Evolutionary conservation across 23 tunicate genomes (phyloP).

Genomic region (Styela clava): DNA sequence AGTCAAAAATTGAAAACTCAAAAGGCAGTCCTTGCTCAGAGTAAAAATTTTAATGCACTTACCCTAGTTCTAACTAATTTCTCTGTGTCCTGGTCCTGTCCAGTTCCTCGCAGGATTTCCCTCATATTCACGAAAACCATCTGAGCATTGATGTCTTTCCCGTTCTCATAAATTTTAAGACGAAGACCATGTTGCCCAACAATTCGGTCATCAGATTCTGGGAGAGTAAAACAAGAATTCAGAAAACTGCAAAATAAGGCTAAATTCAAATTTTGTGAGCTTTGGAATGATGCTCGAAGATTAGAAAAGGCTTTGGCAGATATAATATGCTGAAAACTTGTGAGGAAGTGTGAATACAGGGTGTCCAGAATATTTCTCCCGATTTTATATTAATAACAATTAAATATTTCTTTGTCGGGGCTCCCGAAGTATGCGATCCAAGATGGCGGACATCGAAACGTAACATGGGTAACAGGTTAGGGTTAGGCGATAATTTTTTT

Average conservation of each 20-base stretch:
- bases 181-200: constrained; percentile 64
- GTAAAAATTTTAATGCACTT: constrained; percentile 9
- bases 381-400: too few relatives aligned
- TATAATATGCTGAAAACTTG: not conserved
- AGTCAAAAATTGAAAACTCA: too few relatives aligned
- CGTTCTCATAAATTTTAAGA: constrained; percentile 59
- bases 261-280: not conserved
- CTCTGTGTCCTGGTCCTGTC: constrained; percentile 27
- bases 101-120: constrained; percentile 60
- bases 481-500: too few relatives aligned
- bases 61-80: constrained; percentile 56
- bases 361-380: too few relatives aligned
- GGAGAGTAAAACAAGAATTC: not conserved
- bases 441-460: too few relatives aligned
- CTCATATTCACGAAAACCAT: constrained; percentile 57
- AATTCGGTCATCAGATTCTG: constrained; percentile 38
- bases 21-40: not conserved
- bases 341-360: not conserved
- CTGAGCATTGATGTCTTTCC: constrained; percentile 33
- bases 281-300: too few relatives aligned
- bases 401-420: too few relatives aligned
- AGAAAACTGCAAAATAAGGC: too few relatives aligned
- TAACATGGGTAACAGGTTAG: too few relatives aligned
- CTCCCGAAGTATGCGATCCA: too few relatives aligned
- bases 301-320: too few relatives aligned